A percentile compares a stretch with the other conserved stretches of the same genome.
These are phyloP conservation scores for Pachyuromys duprasi DNA, from an alignment of 2,797 vertebrate species.

Conservation along the genomic window DNA sequence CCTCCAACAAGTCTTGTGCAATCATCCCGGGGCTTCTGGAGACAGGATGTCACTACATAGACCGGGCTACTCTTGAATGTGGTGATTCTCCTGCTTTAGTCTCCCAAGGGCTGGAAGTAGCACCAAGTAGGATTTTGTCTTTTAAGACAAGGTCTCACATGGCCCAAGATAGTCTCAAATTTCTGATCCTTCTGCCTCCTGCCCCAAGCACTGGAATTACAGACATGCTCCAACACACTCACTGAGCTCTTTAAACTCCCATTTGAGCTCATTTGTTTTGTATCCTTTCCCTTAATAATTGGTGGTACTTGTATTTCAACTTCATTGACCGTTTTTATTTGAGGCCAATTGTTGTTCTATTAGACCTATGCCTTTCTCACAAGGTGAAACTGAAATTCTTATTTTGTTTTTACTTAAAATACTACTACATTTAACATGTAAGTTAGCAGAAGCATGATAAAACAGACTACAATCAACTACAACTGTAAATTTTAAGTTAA, in stretches of 20 bases:
- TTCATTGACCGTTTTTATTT: constrained; percentile 20
- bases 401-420: constrained; percentile 59
- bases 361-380: constrained; percentile 29
- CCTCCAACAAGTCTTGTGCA: background rate
- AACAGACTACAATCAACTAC: constrained; percentile 25
- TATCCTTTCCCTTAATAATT: constrained; percentile 54
- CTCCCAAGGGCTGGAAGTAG: background rate
- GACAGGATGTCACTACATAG: background rate
- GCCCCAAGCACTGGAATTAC: background rate
- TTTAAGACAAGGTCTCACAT: background rate
- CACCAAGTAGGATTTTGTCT: background rate
- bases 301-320: constrained; percentile 3
- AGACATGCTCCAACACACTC: background rate
- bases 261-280: constrained; percentile 11
- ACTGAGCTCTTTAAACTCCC: constrained; percentile 58
- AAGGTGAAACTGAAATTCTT: constrained; percentile 48
- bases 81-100: background rate
- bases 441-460: constrained; percentile 28
- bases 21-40: background rate
- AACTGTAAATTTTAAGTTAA: constrained; percentile 24
- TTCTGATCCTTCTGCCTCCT: background rate
- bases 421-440: constrained; percentile 26
- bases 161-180: background rate
- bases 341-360: constrained; percentile 23
- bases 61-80: background rate